phyloP scores from a whole-genome alignment of 2,797 vertebrate genomes.

The Galagoides demidoff region DNA sequence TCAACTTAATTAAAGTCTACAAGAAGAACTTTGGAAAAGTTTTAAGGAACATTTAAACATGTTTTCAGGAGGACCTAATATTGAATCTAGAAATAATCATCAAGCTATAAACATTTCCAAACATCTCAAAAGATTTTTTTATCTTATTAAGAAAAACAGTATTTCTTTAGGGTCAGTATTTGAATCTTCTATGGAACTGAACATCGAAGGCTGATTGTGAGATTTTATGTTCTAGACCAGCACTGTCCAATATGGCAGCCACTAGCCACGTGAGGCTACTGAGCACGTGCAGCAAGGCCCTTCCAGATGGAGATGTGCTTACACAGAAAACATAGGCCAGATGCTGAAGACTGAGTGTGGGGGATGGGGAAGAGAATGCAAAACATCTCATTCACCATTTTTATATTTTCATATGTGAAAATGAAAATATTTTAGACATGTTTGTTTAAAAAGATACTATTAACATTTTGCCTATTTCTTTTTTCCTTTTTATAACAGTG shows the following conservation, averaged over 20 bases:
- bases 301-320: neutral
- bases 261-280: neutral
- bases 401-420: neutral
- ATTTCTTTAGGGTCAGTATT: neutral
- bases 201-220: neutral
- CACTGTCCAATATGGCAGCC: neutral
- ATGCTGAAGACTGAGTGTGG: neutral
- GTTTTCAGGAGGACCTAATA: slow-evolving; percentile 9
- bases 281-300: neutral
- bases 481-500: slow-evolving; percentile 5
- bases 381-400: neutral
- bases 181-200: slow-evolving; percentile 10
- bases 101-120: neutral
- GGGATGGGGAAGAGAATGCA: neutral
- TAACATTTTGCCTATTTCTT: slow-evolving; percentile 11
- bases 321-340: neutral
- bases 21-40: neutral
- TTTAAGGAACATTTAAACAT: neutral
- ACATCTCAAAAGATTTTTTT: neutral
- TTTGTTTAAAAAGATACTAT: neutral
- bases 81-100: neutral
- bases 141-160: neutral
- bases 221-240: neutral
- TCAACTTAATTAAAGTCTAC: neutral
- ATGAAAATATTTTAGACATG: neutral